These are phyloP conservation scores for Drosophila orena DNA, from an alignment of 1,140 invertebrate genomes.

Conservation along the genomic window DNA sequence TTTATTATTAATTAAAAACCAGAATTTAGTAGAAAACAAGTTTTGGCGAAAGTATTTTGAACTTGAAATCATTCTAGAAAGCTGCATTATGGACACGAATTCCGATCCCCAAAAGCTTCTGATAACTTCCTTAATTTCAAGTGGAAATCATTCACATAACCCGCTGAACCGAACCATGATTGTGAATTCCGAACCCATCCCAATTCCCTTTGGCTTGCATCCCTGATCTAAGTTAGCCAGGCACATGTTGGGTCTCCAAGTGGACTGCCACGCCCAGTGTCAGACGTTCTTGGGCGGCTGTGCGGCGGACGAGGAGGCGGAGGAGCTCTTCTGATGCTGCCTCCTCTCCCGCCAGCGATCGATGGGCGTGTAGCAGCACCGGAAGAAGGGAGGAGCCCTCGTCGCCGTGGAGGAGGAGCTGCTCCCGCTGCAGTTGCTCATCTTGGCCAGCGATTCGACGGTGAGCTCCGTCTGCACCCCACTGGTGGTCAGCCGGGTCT, in stretches of 20 bases:
- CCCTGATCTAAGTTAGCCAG: conserved; percentile 38
- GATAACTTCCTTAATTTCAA: neutral
- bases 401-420: conserved; percentile 27
- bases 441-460: conserved; percentile 66
- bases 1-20: no score
- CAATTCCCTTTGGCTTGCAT: conserved; percentile 18
- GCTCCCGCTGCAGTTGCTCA: conserved; percentile 48
- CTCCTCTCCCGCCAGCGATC: conserved; percentile 82
- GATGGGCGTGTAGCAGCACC: conserved; percentile 82
- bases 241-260: conserved; percentile 54
- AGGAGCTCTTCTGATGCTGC: conserved; percentile 47
- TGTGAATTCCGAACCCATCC: neutral
- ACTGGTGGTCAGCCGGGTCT: conserved; percentile 76
- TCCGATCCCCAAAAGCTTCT: neutral
- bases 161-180: neutral
- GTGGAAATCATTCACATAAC: neutral
- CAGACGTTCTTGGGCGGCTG: conserved; percentile 67
- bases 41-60: neutral
- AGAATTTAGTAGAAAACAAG: neutral
- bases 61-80: neutral
- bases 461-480: conserved; percentile 80
- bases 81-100: no score
- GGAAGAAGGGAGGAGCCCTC: conserved; percentile 70
- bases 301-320: conserved; percentile 2
- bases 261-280: conserved; percentile 52